Conservation (phyloP, 2,888 invertebrate genomes). For the Cosmorhoe ocellata region DNA sequence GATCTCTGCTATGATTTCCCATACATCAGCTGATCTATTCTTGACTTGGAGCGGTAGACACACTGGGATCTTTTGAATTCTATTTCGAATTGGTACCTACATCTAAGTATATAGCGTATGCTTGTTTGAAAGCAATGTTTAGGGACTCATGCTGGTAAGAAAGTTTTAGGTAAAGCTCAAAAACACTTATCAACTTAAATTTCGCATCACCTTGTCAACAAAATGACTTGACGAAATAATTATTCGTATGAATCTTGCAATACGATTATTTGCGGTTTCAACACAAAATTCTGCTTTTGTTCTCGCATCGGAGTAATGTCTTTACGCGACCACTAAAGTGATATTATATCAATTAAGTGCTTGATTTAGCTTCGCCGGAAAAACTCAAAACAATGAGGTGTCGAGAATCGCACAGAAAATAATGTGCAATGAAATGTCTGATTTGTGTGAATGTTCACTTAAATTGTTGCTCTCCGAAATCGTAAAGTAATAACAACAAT, state of each 20-base stretch:
- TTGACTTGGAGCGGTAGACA: slow-evolving; percentile 11
- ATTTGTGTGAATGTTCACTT: slow-evolving; percentile 57
- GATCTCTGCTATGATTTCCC: slow-evolving; percentile 57
- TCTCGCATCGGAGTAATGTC: slow-evolving; percentile 64
- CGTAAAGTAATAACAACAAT: slow-evolving; percentile 38
- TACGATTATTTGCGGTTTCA: slow-evolving; percentile 73
- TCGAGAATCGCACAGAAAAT: slow-evolving; percentile 66
- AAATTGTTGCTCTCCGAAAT: slow-evolving; percentile 41
- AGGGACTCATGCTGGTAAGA: too few species aligned
- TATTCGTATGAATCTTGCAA: slow-evolving; percentile 56
- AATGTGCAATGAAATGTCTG: slow-evolving; percentile 68
- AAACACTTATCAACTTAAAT: slow-evolving; percentile 43
- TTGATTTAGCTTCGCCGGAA: slow-evolving; percentile 72
- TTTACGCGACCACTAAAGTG: slow-evolving; percentile 72
- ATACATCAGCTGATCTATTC: slow-evolving; percentile 48
- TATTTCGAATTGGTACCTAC: neutral
- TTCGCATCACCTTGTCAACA: slow-evolving; percentile 51
- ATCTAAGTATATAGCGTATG: neutral
- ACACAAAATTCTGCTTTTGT: slow-evolving; percentile 74
- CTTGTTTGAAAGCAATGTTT: neutral
- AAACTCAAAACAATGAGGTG: slow-evolving; percentile 77
- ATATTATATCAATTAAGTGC: slow-evolving; percentile 76
- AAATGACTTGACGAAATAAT: slow-evolving; percentile 61
- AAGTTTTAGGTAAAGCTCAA: slow-evolving; percentile 40
- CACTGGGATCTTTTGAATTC: slow-evolving; percentile 13